phyloP scores from a whole-genome alignment of 2,113 vertebrate genomes.

The Lepisosteus oculatus region DNA sequence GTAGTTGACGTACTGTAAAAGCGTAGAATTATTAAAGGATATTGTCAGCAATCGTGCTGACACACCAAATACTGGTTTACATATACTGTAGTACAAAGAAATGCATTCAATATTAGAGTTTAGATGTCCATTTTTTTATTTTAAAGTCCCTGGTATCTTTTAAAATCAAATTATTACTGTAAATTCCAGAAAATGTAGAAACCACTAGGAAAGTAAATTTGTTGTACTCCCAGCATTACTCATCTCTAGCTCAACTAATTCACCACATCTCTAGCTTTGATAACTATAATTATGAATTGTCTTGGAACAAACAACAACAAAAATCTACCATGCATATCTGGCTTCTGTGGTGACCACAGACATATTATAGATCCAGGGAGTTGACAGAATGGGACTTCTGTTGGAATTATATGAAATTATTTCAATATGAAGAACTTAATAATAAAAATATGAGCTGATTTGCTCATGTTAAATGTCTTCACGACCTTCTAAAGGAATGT shows the following conservation, averaged over 20 bases:
- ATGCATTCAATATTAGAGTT: neutral
- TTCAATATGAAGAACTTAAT: too few species aligned
- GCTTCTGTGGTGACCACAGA: neutral
- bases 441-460: too few species aligned
- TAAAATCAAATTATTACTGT: neutral
- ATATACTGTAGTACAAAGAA: constrained; percentile 10
- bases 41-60: neutral
- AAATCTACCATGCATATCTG: too few species aligned
- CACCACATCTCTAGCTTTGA: neutral
- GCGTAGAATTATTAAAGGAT: constrained; percentile 8
- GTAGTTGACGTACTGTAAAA: neutral
- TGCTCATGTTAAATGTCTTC: too few species aligned
- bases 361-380: neutral
- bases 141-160: neutral
- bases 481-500: too few species aligned
- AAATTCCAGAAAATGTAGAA: neutral
- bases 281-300: neutral
- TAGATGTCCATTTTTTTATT: neutral
- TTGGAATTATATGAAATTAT: too few species aligned
- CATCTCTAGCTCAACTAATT: neutral
- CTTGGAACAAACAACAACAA: neutral
- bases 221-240: neutral
- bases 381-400: too few species aligned
- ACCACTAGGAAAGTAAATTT: neutral
- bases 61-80: neutral